phyloP scores from a whole-genome alignment of 1,140 invertebrate genomes.

The Wiebesia pumilae region DNA sequence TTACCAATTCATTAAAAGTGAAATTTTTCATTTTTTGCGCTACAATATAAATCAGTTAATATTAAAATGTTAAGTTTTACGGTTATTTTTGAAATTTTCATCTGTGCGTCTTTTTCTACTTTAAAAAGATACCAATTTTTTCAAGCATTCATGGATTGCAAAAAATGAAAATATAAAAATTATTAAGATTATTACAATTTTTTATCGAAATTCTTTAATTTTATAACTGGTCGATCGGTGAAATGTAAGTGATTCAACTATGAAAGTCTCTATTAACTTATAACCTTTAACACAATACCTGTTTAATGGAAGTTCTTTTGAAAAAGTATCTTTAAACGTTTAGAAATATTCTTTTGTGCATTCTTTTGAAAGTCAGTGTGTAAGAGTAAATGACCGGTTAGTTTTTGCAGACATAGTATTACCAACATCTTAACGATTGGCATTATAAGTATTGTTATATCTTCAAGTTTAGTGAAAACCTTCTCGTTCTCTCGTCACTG shows the following conservation, averaged over 20 bases:
- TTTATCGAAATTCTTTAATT: too few species aligned
- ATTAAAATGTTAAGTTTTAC: too few species aligned
- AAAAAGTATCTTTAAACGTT: not conserved
- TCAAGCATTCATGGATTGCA: too few species aligned
- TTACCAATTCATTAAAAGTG: too few species aligned
- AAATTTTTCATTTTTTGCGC: too few species aligned
- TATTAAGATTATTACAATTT: too few species aligned
- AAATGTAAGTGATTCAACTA: not conserved
- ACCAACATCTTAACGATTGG: not conserved
- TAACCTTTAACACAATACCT: not conserved
- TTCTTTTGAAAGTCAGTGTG: not conserved
- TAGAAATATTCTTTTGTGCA: not conserved
- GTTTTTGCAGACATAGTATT: not conserved
- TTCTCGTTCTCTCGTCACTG: slow-evolving; percentile 8
- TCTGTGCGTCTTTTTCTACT: too few species aligned
- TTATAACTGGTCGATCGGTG: not conserved
- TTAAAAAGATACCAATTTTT: too few species aligned
- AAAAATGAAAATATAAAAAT: too few species aligned
- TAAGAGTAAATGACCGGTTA: slow-evolving; percentile 19
- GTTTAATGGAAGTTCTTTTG: not conserved
- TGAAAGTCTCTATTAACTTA: not conserved
- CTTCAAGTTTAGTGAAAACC: not conserved
- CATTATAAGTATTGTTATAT: not conserved
- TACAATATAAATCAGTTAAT: too few species aligned
- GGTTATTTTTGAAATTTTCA: too few species aligned